Conservation (phyloP, 2,113 vertebrate genomes). For the Anarrhichthys ocellatus region DNA sequence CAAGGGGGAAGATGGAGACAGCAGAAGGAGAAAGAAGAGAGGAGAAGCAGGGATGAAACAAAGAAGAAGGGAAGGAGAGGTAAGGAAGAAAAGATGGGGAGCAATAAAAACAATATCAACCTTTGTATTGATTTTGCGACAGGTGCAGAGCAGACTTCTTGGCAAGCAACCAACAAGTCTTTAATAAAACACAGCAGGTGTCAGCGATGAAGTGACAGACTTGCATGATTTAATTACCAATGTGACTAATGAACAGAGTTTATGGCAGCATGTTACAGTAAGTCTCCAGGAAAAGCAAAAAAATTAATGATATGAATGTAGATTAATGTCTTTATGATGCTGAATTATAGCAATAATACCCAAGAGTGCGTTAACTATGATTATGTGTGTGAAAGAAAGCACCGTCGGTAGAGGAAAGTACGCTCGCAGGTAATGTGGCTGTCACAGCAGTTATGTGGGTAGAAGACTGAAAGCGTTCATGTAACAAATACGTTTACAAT, state of each 20-base stretch:
- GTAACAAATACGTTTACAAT: not conserved
- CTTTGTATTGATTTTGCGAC: constrained; percentile 19
- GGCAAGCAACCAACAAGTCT: constrained; percentile 16
- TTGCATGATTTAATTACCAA: constrained; percentile 42
- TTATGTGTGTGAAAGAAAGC: not conserved
- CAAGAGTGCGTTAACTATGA: constrained; percentile 4
- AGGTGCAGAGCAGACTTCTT: constrained; percentile 20
- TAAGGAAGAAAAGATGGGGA: not conserved
- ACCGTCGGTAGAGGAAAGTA: not conserved
- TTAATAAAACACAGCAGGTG: constrained; percentile 40
- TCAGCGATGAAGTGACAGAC: constrained; percentile 28
- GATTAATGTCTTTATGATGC: constrained; percentile 14
- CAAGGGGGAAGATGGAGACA: not conserved
- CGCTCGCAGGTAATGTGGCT: not conserved
- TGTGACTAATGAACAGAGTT: constrained; percentile 37
- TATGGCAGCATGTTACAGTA: not conserved
- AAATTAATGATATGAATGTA: constrained; percentile 13
- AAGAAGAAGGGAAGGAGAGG: not conserved
- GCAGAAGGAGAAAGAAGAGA: not conserved
- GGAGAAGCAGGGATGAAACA: not conserved
- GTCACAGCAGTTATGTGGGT: not conserved
- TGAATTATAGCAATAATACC: constrained; percentile 34
- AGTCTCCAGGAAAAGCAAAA: constrained; percentile 32
- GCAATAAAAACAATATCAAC: not conserved
- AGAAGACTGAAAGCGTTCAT: not conserved